Conservation (phyloP, 2,797 vertebrate species). For the Esox masquinongy region DNA sequence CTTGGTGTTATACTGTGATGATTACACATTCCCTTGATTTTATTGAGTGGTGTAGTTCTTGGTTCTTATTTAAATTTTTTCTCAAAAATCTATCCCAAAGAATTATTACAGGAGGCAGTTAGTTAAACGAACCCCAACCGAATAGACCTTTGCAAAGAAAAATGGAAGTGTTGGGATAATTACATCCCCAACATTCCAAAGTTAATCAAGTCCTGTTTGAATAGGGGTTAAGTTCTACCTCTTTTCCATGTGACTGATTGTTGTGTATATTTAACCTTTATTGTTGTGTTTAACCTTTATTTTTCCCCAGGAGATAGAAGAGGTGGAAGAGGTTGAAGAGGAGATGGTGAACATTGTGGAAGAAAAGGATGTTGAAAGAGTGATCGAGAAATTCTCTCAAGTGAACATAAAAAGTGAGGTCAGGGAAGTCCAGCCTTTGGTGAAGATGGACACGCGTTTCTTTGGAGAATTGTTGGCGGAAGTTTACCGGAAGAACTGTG, state of each 20-base stretch:
- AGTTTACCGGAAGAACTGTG: constrained; percentile 87
- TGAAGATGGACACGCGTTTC: constrained; percentile 88
- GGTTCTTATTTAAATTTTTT: too few species aligned
- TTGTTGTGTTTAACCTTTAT: too few species aligned
- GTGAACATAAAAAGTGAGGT: constrained; percentile 32
- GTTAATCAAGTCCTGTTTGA: too few species aligned
- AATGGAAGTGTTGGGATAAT: too few species aligned
- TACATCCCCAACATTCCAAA: background rate
- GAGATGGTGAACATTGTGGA: constrained; percentile 32
- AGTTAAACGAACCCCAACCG: too few species aligned
- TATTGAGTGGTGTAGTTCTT: too few species aligned
- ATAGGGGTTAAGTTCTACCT: background rate
- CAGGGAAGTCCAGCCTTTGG: constrained; percentile 21
- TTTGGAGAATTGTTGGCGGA: constrained; percentile 95
- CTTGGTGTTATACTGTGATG: too few species aligned
- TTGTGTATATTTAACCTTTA: constrained; percentile 7
- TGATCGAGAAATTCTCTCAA: constrained; percentile 23
- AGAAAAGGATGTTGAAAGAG: constrained; percentile 20
- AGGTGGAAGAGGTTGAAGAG: constrained; percentile 55
- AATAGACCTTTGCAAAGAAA: too few species aligned
- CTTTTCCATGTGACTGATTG: background rate
- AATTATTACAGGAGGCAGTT: too few species aligned
- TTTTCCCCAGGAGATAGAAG: constrained; percentile 34
- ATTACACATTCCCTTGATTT: too few species aligned
- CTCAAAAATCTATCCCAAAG: too few species aligned